These are phyloP conservation scores for Cephalophus harveyi DNA, from an alignment of 2,113 vertebrate species.

Conservation along the genomic window DNA sequence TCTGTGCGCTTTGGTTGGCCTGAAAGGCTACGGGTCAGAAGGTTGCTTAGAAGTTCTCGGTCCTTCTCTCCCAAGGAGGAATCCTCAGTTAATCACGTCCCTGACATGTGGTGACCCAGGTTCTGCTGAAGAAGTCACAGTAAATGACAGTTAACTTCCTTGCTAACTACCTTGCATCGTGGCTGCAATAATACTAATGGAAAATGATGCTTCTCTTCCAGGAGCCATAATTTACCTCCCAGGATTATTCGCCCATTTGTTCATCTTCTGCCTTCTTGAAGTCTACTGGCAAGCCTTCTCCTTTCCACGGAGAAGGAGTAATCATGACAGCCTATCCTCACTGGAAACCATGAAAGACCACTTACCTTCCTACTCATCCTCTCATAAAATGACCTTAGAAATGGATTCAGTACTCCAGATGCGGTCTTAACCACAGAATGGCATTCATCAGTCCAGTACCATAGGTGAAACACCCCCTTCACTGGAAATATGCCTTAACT, in stretches of 20 bases:
- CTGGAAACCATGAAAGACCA: background rate
- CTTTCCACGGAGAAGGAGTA: background rate
- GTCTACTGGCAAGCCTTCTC: background rate
- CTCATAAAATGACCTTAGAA: background rate
- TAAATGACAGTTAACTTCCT: background rate
- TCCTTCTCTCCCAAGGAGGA: background rate
- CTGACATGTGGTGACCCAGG: background rate
- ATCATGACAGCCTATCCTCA: background rate
- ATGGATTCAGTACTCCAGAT: background rate
- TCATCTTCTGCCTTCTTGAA: background rate
- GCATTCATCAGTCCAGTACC: background rate
- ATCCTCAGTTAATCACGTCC: background rate
- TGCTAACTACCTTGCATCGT: background rate
- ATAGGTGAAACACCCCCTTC: background rate
- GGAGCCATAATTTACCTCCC: background rate
- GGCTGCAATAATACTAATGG: background rate
- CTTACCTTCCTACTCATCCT: background rate
- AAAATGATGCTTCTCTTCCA: background rate
- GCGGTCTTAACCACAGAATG: background rate
- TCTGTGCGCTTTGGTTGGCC: background rate
- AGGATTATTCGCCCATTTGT: background rate
- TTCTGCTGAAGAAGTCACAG: background rate
- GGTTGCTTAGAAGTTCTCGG: background rate
- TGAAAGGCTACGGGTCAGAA: background rate
- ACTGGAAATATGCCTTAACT: background rate